These are phyloP conservation scores for Regulus satrapa DNA, from an alignment of 2,113 vertebrate genomes.

Conservation along the genomic window DNA sequence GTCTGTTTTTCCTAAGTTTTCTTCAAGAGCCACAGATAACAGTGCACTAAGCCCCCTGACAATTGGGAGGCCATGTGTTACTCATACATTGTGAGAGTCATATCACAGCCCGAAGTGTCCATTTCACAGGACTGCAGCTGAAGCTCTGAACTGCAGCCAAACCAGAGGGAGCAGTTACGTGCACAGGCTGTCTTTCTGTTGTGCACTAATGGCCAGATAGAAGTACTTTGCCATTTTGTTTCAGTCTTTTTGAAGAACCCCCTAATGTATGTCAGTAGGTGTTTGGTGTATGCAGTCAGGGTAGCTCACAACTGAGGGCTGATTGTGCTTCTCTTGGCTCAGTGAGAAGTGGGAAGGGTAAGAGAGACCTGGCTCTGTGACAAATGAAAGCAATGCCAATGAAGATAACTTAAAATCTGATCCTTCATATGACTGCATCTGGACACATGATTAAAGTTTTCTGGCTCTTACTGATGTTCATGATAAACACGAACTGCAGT, in stretches of 20 bases:
- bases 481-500: not conserved
- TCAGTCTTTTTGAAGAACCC: not conserved
- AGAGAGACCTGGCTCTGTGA: not conserved
- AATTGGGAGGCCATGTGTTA: not conserved
- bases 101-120: not conserved
- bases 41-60: not conserved
- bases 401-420: conserved; percentile 19
- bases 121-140: not conserved
- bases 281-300: not conserved
- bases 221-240: not conserved
- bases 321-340: not conserved
- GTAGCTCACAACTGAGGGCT: not conserved
- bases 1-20: not conserved
- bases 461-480: not conserved
- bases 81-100: accelerated
- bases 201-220: not conserved
- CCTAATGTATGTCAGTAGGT: not conserved
- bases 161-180: not conserved
- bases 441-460: not conserved
- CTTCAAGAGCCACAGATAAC: not conserved
- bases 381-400: not conserved
- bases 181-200: not conserved
- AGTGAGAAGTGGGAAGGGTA: not conserved
- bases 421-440: not conserved
- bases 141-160: not conserved